Conservation (phyloP, 1,140 invertebrate species). For the Bombus confusus region DNA sequence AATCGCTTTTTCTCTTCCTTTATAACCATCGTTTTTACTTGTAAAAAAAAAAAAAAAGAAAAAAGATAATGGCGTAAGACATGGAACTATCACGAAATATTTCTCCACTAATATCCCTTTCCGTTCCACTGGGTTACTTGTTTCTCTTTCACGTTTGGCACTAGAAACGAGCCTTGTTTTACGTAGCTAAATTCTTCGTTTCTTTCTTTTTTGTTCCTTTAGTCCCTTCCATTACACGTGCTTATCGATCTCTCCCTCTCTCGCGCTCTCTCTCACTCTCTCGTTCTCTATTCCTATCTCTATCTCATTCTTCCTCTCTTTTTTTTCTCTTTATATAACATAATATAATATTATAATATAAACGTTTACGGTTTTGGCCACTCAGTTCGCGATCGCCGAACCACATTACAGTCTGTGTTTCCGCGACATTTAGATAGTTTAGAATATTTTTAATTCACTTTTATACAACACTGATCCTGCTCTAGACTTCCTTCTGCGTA, state of each 20-base stretch:
- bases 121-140: conserved; percentile 50
- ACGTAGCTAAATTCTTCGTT: conserved; percentile 45
- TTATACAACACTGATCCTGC: conserved; percentile 78
- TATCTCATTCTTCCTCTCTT: conserved; percentile 55
- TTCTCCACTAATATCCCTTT: conserved; percentile 46
- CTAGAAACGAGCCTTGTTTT: conserved; percentile 74
- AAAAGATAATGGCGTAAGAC: conserved; percentile 58
- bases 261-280: conserved; percentile 59
- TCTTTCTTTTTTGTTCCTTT: background rate
- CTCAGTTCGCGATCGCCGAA: conserved; percentile 79
- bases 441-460: conserved; percentile 80
- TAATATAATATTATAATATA: conserved; percentile 80
- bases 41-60: conserved; percentile 69
- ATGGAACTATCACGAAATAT: conserved; percentile 68
- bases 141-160: conserved; percentile 76
- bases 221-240: conserved; percentile 35
- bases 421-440: conserved; percentile 76
- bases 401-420: conserved; percentile 80
- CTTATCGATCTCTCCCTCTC: conserved; percentile 12
- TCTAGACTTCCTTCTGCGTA: conserved; percentile 37
- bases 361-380: conserved; percentile 82
- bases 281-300: conserved; percentile 36
- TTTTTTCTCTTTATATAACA: conserved; percentile 70
- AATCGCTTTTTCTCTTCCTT: conserved; percentile 2
- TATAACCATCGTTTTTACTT: conserved; percentile 36